Conservation (phyloP, 1,140 invertebrate genomes). For the Xylocopa sonorina region DNA sequence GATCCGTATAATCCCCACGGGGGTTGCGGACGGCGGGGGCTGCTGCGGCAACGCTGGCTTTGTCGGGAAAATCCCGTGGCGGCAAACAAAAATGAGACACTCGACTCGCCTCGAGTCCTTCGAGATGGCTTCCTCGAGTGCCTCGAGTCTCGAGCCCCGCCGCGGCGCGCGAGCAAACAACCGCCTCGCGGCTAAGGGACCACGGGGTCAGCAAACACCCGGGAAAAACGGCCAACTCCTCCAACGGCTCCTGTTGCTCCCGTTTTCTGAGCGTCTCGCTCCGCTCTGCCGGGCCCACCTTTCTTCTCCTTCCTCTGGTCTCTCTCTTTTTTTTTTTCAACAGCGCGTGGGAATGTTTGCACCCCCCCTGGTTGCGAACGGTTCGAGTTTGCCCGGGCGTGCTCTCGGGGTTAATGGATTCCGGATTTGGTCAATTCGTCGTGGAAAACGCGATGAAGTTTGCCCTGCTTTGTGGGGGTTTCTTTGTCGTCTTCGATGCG, state of each 20-base stretch:
- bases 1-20: constrained; percentile 21
- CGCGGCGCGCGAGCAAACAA: constrained; percentile 63
- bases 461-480: not conserved
- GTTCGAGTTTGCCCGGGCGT: not conserved
- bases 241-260: constrained; percentile 72
- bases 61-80: constrained; percentile 60
- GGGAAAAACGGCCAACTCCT: constrained; percentile 54
- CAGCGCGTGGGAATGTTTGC: constrained; percentile 51
- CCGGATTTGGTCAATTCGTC: constrained; percentile 4
- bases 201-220: constrained; percentile 51
- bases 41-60: too few relatives aligned
- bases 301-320: not conserved
- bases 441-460: constrained; percentile 28
- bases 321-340: constrained; percentile 18
- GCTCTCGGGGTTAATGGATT: constrained; percentile 35
- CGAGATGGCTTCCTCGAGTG: constrained; percentile 58
- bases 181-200: constrained; percentile 42
- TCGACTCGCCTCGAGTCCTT: constrained; percentile 57
- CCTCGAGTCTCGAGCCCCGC: constrained; percentile 37
- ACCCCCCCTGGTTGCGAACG: constrained; percentile 30
- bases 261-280: constrained; percentile 71
- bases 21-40: constrained; percentile 28
- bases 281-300: too few relatives aligned
- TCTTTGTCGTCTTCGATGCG: not conserved
- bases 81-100: constrained; percentile 68